A percentile compares a stretch with the other conserved stretches of the same genome.
Conservation (phyloP, 2,113 vertebrate genomes). For the Chaetorhynchus papuensis region DNA sequence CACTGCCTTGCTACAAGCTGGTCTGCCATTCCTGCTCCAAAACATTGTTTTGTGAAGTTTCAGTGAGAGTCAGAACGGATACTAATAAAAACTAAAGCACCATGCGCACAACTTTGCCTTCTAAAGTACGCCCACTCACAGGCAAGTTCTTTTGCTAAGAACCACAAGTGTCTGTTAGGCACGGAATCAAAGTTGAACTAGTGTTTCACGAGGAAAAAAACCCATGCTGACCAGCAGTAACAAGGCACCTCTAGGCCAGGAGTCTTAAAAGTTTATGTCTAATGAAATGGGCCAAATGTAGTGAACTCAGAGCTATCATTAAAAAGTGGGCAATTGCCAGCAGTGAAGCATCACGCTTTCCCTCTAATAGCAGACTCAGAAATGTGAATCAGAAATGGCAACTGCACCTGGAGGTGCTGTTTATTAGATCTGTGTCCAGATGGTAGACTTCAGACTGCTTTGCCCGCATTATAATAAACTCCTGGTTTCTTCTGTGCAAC, state of each 20-base stretch:
- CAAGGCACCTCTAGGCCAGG: not conserved
- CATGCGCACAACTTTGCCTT: not conserved
- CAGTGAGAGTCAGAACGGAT: not conserved
- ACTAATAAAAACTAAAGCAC: not conserved
- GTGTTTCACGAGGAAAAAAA: not conserved
- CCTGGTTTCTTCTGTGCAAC: not conserved
- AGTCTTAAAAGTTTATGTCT: not conserved
- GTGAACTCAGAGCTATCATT: not conserved
- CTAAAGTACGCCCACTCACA: too few species aligned
- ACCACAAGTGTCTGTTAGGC: not conserved
- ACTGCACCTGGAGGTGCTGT: not conserved
- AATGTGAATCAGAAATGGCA: not conserved
- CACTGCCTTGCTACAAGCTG: not conserved
- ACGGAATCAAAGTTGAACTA: not conserved
- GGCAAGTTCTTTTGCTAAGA: not conserved
- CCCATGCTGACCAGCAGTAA: not conserved
- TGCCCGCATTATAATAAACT: not conserved
- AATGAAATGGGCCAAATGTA: not conserved
- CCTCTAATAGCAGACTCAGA: not conserved
- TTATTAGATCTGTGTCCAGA: not conserved
- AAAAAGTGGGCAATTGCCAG: not conserved
- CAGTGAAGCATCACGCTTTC: not conserved
- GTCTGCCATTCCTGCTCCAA: not conserved
- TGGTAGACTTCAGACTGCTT: not conserved
- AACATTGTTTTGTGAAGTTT: not conserved